phyloP scores from a whole-genome alignment of 2,113 vertebrate species.

The Paradoxurus hermaphroditus region DNA sequence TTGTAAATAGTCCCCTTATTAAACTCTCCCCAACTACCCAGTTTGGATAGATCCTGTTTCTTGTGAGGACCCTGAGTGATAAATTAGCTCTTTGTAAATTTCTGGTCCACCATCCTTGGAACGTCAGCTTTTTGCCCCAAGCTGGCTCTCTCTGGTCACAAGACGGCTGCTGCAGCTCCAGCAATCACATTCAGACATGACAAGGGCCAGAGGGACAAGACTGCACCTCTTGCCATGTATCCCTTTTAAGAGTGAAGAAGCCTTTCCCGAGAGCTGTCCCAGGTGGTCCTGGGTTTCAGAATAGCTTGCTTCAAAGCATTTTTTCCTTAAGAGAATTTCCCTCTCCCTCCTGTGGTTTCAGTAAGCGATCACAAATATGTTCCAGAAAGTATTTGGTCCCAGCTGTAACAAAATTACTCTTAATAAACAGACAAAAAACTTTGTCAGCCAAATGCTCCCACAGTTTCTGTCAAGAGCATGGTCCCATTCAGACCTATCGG shows the following conservation, averaged over 20 bases:
- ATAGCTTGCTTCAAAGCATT: background rate
- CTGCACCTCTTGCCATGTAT: background rate
- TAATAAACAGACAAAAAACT: background rate
- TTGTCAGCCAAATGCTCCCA: background rate
- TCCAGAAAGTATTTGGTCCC: conserved; percentile 11
- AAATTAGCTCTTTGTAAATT: background rate
- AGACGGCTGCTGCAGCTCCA: background rate
- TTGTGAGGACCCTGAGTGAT: background rate
- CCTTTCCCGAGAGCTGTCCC: background rate
- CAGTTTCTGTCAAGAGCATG: background rate
- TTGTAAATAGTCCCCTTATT: background rate
- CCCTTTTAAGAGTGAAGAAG: background rate
- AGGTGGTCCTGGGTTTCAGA: background rate
- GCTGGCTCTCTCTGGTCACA: background rate
- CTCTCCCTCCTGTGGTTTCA: background rate
- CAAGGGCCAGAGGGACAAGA: background rate
- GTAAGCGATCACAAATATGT: background rate
- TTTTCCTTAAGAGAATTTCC: conserved; percentile 7
- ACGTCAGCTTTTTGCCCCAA: background rate
- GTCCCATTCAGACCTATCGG: background rate
- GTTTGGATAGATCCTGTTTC: background rate
- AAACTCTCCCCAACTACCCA: background rate
- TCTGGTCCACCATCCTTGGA: background rate
- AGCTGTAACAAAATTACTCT: background rate
- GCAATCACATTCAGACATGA: background rate